A percentile compares a stretch with the other conserved stretches of the same genome.
These are phyloP conservation scores for Morbakka virulenta DNA, from an alignment of 30 jellyfish, hydroid and myxozoan species.

Conservation along the genomic window DNA sequence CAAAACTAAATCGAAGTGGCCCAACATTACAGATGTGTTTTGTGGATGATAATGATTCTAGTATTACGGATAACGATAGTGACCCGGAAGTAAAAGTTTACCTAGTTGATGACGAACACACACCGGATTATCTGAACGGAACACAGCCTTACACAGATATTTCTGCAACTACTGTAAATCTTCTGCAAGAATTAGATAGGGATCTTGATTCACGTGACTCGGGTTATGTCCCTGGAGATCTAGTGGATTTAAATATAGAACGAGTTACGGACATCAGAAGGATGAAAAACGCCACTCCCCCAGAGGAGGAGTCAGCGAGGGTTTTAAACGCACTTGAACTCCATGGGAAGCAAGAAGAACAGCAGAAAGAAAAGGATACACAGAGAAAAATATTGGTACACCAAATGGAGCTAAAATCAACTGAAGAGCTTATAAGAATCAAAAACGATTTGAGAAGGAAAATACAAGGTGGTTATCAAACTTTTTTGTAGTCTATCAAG, in stretches of 20 bases:
- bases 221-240: constrained; percentile 83
- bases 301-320: constrained; percentile 76
- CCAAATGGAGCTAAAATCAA: constrained; percentile 22
- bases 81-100: constrained; percentile 75
- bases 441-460: constrained; percentile 49
- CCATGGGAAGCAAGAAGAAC: constrained; percentile 68
- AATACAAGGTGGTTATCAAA: constrained; percentile 35
- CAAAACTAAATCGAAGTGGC: constrained; percentile 38
- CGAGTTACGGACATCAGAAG: constrained; percentile 62
- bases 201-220: constrained; percentile 73
- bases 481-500: neutral
- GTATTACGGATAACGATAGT: constrained; percentile 55
- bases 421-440: constrained; percentile 25
- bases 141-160: neutral
- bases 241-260: constrained; percentile 63
- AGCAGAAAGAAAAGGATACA: constrained; percentile 39
- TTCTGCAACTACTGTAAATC: constrained; percentile 13
- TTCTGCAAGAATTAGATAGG: constrained; percentile 25
- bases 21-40: constrained; percentile 58
- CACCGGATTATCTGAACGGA: constrained; percentile 33
- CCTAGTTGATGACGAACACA: constrained; percentile 60
- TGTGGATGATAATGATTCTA: constrained; percentile 54
- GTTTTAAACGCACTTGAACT: constrained; percentile 50
- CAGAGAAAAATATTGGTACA: constrained; percentile 37
- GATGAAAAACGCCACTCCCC: constrained; percentile 43